Base-by-base conservation (phyloP, 2,797 vertebrate species). In the Dallia pectoralis region DNA sequence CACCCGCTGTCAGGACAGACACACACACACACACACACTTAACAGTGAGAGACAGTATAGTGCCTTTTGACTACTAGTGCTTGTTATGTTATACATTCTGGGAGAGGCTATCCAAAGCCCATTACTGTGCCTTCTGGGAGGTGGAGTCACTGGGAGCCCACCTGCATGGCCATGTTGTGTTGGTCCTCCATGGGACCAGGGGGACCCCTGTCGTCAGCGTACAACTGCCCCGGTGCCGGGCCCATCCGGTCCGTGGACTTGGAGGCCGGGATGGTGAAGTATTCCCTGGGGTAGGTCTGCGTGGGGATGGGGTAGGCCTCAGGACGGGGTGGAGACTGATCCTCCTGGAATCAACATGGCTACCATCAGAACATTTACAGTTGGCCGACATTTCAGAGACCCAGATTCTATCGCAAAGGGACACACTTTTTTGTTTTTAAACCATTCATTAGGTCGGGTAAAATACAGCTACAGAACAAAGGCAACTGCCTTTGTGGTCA, bases 291-390 rank as follows among this genome's bases (percentile, higher is more conserved):
- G 81, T 97, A 99, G 0, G 97, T 98, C 90, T 99, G 96, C 27
- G 98, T 99, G 74, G 98, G 97, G 86, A 99, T 98, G 73, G 98
- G 98, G 85, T 98, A 99, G 53, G 96, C 98, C 86, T 99, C 98
- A 0, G 96, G 95, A 77, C 82, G 91, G 2, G 95, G 91, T 6
- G 96, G 94, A 6, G 94, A 93, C 15, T 89, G 90, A 87, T 97
- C 93, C 33, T 99, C 97, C 97, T 99, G 67, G 30, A 22, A 4
- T 12, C 11, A 29, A 30, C 12, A 19, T 7, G 67, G 29, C 19
- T n/a, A 6, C 9, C 11, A 51, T 76, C 59, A 18, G 65, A 48
- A 36, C 25, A 68, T 18, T 22, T 40, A 33, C 19, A 25, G 22
- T 53, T 68, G 6, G 18, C 64, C 19, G 40, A 44, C 40, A n/a